Conservation (phyloP, 2,797 vertebrate genomes). For the Phyllotis vaccarum region DNA sequence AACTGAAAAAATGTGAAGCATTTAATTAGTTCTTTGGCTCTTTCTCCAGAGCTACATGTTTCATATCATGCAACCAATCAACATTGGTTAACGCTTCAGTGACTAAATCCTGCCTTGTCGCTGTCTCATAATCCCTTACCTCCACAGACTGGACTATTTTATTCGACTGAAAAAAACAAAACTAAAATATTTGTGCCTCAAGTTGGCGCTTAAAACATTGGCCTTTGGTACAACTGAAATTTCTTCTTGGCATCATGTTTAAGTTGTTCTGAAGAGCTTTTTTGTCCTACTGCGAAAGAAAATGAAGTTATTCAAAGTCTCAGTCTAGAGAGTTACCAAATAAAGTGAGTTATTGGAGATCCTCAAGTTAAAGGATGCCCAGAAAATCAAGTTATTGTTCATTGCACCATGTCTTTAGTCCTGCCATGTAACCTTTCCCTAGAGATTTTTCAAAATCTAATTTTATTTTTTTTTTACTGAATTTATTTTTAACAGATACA, state of each 20-base stretch:
- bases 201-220: conserved; percentile 26
- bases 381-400: conserved; percentile 48
- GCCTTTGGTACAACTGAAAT: neutral
- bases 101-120: neutral
- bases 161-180: neutral
- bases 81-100: neutral
- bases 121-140: neutral
- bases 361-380: conserved; percentile 24
- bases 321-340: conserved; percentile 39
- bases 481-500: neutral
- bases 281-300: conserved; percentile 36
- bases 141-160: conserved; percentile 20
- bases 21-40: neutral
- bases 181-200: neutral
- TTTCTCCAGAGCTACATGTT: conserved; percentile 2
- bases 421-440: neutral
- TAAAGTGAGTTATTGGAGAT: conserved; percentile 55
- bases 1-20: neutral
- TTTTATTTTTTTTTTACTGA: conserved; percentile 7
- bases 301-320: conserved; percentile 57
- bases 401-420: neutral
- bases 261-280: conserved; percentile 49
- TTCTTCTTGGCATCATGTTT: conserved; percentile 35
- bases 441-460: neutral
- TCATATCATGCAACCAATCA: conserved; percentile 31